Percentiles rank a stretch among this genome's conserved stretches.
phyloP scores from a whole-genome alignment of 2,113 vertebrate genomes.

The Uropsilus gracilis region DNA sequence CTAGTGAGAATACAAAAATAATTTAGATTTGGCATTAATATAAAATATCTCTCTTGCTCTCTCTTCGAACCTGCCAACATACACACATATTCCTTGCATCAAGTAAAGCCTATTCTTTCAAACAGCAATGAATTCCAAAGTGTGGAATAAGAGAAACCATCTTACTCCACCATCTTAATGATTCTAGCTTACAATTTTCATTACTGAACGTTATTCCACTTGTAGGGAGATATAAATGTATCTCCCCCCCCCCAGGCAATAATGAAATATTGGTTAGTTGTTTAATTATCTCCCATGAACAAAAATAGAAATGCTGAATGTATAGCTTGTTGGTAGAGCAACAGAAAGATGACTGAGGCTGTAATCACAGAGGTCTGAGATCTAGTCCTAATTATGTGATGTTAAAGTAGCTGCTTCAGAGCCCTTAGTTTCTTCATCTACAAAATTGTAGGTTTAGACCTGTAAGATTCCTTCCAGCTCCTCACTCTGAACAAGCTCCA shows the following conservation, averaged over 20 bases:
- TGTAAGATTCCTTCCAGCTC: background rate
- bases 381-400: background rate
- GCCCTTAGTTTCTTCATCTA: background rate
- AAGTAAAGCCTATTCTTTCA: background rate
- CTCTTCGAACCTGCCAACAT: background rate
- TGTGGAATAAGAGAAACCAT: background rate
- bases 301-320: constrained; percentile 28
- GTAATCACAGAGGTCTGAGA: background rate
- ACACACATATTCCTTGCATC: background rate
- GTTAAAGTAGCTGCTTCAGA: background rate
- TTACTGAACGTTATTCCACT: background rate
- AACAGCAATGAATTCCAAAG: background rate
- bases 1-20: background rate
- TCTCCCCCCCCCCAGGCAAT: background rate
- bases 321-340: background rate
- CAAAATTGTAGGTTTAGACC: background rate
- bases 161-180: background rate
- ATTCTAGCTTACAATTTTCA: background rate
- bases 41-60: background rate
- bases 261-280: background rate
- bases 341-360: background rate
- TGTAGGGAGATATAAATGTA: background rate
- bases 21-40: background rate
- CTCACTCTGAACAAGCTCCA: background rate
- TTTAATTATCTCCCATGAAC: background rate